These are phyloP conservation scores for Dolichoris vasculosae DNA, from an alignment of 1,140 invertebrate species.

Conservation along the genomic window DNA sequence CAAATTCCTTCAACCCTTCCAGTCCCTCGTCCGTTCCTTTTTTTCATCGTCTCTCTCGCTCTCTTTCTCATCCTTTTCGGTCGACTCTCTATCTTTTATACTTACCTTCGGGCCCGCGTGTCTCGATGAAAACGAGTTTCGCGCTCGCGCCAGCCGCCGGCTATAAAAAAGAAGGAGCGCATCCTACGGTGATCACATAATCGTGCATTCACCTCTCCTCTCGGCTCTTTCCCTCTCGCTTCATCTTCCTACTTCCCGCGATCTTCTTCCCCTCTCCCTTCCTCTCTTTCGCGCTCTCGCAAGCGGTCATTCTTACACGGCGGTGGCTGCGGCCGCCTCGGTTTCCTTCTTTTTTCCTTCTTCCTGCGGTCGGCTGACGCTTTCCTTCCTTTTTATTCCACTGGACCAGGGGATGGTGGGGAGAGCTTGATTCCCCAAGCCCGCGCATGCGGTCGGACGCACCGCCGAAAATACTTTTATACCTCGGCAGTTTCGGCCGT, in stretches of 20 bases:
- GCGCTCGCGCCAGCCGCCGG: conserved; percentile 28
- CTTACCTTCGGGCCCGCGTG: conserved; percentile 25
- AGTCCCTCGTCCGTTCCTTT: background rate
- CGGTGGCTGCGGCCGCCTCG: background rate
- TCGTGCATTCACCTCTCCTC: conserved; percentile 69
- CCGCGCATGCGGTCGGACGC: conserved; percentile 16
- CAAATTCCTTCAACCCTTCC: conserved; percentile 42
- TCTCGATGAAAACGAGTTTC: conserved; percentile 51
- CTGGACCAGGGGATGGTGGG: background rate
- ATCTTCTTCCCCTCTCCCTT: conserved; percentile 50
- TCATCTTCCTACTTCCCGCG: conserved; percentile 55
- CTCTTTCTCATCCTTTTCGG: conserved; percentile 17
- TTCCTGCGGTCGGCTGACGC: conserved; percentile 37
- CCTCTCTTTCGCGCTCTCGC: conserved; percentile 61
- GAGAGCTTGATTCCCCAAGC: background rate
- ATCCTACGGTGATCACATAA: conserved; percentile 73
- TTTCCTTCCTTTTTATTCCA: conserved; percentile 22
- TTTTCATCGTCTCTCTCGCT: conserved; percentile 6
- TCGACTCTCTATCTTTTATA: conserved; percentile 34
- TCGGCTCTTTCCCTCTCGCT: conserved; percentile 33
- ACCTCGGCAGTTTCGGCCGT: conserved; percentile 17
- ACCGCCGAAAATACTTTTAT: conserved; percentile 28
- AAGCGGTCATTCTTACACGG: conserved; percentile 61
- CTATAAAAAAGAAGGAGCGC: conserved; percentile 57
- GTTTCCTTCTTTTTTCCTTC: conserved; percentile 56